These are phyloP conservation scores for Virgularia gustaviana DNA, from an alignment of 92 coral and sea anemone genomes.

Conservation along the genomic window DNA sequence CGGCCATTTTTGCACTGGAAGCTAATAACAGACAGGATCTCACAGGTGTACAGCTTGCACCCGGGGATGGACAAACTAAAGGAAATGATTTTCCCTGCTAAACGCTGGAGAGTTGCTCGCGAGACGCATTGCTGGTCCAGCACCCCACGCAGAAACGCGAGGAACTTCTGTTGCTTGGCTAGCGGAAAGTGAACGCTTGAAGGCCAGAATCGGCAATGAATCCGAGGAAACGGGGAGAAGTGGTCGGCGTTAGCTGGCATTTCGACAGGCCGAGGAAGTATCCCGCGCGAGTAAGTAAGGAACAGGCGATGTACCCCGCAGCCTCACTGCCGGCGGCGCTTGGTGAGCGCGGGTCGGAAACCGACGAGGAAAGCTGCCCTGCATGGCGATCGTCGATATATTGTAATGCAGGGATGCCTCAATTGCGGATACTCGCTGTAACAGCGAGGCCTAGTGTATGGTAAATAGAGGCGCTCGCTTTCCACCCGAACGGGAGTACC, in stretches of 20 bases:
- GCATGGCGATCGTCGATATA: conserved; percentile 15
- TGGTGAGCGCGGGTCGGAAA: background rate
- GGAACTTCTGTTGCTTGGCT: conserved; percentile 36
- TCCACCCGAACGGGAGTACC: conserved; percentile 21
- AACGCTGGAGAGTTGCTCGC: too few species aligned
- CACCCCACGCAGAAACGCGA: conserved; percentile 9
- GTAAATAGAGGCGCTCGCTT: conserved; percentile 10
- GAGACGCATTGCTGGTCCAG: too few species aligned
- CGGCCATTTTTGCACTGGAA: conserved; percentile 6
- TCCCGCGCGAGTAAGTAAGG: too few species aligned
- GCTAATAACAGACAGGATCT: too few species aligned
- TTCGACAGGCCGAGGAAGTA: too few species aligned
- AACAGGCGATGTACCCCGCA: conserved; percentile 6
- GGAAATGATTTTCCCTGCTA: too few species aligned
- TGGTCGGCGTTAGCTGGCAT: conserved; percentile 18
- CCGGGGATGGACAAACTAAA: conserved; percentile 49
- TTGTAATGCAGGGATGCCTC: background rate
- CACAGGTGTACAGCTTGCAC: conserved; percentile 37
- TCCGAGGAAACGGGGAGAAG: conserved; percentile 32
- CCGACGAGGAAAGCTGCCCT: background rate
- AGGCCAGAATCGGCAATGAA: conserved; percentile 33
- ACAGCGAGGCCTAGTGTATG: conserved; percentile 15
- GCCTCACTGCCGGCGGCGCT: conserved; percentile 6
- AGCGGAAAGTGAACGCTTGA: conserved; percentile 37
- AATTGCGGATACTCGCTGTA: background rate